Conservation (phyloP, 2,797 vertebrate genomes). For the Sitta carolinensis region DNA sequence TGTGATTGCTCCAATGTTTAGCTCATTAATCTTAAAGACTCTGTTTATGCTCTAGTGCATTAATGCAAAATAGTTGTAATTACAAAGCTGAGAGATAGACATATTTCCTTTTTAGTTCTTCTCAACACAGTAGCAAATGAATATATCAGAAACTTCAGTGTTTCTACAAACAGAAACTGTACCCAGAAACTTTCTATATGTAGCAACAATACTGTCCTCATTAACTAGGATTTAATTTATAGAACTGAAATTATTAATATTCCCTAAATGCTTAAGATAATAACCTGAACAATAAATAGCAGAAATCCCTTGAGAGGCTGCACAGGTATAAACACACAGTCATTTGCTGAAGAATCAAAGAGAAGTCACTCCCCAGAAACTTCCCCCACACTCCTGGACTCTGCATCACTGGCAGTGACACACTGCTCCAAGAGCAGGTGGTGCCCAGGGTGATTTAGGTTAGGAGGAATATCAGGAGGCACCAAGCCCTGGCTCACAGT, state of each 20-base stretch:
- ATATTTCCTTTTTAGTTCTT: not conserved
- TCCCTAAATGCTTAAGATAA: not conserved
- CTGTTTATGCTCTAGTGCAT: not conserved
- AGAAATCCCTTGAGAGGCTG: not conserved
- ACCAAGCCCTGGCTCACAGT: not conserved
- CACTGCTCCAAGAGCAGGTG: accelerated
- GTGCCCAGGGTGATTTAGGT: not conserved
- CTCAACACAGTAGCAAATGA: not conserved
- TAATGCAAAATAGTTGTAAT: not conserved
- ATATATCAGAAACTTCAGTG: not conserved
- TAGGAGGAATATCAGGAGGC: not conserved
- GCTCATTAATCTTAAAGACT: constrained; percentile 29
- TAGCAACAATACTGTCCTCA: not conserved
- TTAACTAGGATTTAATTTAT: not conserved
- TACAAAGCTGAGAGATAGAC: not conserved
- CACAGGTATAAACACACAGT: not conserved
- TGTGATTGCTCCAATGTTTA: constrained; percentile 27
- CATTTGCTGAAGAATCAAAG: not conserved
- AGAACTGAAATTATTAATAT: not conserved
- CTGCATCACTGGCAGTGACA: not conserved
- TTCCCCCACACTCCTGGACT: accelerated
- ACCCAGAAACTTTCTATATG: not conserved
- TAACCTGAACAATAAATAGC: not conserved
- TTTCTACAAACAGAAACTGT: not conserved
- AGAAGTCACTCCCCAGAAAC: not conserved